Conservation (phyloP, 2,888 invertebrate genomes). For the Laothoe populi region DNA sequence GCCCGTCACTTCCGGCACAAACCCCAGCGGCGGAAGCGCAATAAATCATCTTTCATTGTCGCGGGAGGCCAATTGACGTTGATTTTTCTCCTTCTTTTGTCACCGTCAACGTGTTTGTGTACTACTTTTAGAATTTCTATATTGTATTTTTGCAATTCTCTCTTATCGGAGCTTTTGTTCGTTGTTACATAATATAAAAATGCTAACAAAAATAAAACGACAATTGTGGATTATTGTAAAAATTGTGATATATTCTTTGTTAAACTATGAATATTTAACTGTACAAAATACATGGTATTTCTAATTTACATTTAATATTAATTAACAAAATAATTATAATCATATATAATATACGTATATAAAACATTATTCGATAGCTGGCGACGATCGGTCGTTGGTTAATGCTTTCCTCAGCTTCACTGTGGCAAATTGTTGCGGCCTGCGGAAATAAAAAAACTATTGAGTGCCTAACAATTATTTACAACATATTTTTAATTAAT, state of each 20-base stretch:
- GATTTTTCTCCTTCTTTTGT: conserved; percentile 60
- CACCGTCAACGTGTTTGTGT: conserved; percentile 39
- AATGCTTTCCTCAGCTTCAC: conserved; percentile 94
- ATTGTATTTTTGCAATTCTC: background rate
- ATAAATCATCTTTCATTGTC: conserved; percentile 77
- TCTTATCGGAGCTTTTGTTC: background rate
- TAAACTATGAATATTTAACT: conserved; percentile 85
- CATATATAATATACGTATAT: conserved; percentile 55
- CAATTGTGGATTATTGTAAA: conserved; percentile 70
- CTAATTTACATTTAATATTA: conserved; percentile 81
- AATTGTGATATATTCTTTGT: conserved; percentile 85
- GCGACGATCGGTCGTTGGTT: conserved; percentile 94
- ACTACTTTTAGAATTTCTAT: conserved; percentile 9
- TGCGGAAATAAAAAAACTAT: conserved; percentile 58
- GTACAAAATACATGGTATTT: conserved; percentile 83
- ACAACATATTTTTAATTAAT: too few relatives aligned
- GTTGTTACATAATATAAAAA: background rate
- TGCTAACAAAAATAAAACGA: conserved; percentile 53
- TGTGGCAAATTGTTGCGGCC: conserved; percentile 94
- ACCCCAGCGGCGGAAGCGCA: conserved; percentile 58
- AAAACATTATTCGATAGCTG: conserved; percentile 85
- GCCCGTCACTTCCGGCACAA: conserved; percentile 52
- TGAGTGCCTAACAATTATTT: too few relatives aligned
- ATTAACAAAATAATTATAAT: conserved; percentile 77
- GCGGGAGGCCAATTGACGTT: conserved; percentile 68